A percentile compares a stretch with the other conserved stretches of the same genome.
Conservation (phyloP, 1,140 invertebrate genomes). For the Campodea augens region DNA sequence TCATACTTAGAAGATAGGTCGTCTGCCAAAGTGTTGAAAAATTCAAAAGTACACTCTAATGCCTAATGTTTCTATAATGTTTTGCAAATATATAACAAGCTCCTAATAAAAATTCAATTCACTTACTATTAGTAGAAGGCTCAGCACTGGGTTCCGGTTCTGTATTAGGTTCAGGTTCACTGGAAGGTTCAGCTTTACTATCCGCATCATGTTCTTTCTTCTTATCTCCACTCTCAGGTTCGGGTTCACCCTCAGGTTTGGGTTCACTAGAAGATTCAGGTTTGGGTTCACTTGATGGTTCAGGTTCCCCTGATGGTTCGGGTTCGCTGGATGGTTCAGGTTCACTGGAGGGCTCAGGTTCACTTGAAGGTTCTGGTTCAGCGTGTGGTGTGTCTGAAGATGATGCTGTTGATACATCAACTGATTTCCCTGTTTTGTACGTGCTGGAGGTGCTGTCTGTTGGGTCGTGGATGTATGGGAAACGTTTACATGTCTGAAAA, state of each 20-base stretch:
- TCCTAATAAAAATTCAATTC: too few relatives aligned
- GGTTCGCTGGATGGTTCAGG: constrained; percentile 20
- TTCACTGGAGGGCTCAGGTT: constrained; percentile 18
- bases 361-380: constrained; percentile 26
- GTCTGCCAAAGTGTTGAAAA: too few relatives aligned
- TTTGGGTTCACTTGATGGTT: constrained; percentile 18
- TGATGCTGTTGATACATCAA: constrained; percentile 1
- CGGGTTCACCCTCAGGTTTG: constrained; percentile 11
- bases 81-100: too few relatives aligned
- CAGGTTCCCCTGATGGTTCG: constrained; percentile 17
- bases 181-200: too few relatives aligned
- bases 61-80: too few relatives aligned
- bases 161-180: too few relatives aligned
- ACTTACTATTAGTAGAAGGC: too few relatives aligned
- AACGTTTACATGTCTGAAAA: constrained; percentile 50
- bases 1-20: too few relatives aligned
- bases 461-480: constrained; percentile 28
- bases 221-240: too few relatives aligned
- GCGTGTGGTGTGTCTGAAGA: constrained; percentile 6
- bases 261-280: constrained; percentile 13
- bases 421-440: not conserved
- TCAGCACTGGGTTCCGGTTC: too few relatives aligned
- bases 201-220: too few relatives aligned
- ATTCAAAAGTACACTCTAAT: too few relatives aligned
- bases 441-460: not conserved